Conservation (phyloP, 2,888 invertebrate genomes). For the Agriopis leucophaearia region DNA sequence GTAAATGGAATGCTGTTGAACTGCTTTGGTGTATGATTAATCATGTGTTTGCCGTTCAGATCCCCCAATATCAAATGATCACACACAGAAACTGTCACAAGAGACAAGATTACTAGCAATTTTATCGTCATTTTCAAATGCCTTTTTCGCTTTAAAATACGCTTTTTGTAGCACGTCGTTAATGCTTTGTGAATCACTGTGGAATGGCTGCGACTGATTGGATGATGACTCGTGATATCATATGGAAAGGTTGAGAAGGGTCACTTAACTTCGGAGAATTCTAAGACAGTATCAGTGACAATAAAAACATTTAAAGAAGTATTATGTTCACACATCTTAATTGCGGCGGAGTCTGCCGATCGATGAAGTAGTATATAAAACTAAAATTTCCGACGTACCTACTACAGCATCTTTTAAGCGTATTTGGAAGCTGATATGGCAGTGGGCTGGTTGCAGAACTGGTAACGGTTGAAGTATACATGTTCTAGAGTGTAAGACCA, state of each 20-base stretch:
- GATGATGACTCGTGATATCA: constrained; percentile 43
- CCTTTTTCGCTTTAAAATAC: constrained; percentile 1
- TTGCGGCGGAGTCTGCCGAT: too few relatives aligned
- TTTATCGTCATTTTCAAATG: constrained; percentile 48
- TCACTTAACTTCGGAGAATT: constrained; percentile 13
- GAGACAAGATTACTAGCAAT: constrained; percentile 43
- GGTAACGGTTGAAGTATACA: too few relatives aligned
- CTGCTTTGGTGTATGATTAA: constrained; percentile 55
- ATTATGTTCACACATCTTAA: neutral
- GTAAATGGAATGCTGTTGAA: constrained; percentile 58
- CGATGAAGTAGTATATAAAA: too few relatives aligned
- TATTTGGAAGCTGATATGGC: too few relatives aligned
- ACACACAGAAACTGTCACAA: constrained; percentile 47
- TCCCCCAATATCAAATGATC: constrained; percentile 63
- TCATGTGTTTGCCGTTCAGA: constrained; percentile 50
- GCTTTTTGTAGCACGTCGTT: constrained; percentile 17
- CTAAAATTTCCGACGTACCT: too few relatives aligned
- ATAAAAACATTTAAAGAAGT: neutral
- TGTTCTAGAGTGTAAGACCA: too few relatives aligned
- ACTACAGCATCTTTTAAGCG: too few relatives aligned
- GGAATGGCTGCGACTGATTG: constrained; percentile 39
- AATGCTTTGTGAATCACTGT: constrained; percentile 18
- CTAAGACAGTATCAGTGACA: constrained; percentile 4
- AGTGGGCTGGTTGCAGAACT: too few relatives aligned
- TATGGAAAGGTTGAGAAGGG: constrained; percentile 40